phyloP scores from a whole-genome alignment of 1,140 invertebrate species.

The Leptonema lineaticorne region DNA sequence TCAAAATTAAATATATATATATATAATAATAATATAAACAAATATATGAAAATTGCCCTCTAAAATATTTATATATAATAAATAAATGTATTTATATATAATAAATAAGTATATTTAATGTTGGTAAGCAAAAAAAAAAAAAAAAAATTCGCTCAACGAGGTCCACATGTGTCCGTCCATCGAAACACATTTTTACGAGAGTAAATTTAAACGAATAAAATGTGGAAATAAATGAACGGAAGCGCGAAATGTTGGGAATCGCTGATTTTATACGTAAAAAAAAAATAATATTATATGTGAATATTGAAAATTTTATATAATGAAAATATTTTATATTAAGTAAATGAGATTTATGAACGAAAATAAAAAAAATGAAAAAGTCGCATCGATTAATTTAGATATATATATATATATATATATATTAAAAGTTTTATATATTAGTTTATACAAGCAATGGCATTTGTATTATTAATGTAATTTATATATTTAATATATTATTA shows the following conservation, averaged over 20 bases:
- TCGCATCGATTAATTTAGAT: background rate
- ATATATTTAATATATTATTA: background rate
- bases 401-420: background rate
- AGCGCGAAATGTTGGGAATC: background rate
- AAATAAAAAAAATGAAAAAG: background rate
- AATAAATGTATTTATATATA: too few relatives aligned
- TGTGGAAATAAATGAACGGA: background rate
- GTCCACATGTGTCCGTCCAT: conserved; percentile 14
- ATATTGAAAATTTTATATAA: too few relatives aligned
- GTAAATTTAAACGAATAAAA: background rate
- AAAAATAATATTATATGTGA: too few relatives aligned
- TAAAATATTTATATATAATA: too few relatives aligned
- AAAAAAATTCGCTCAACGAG: conserved; percentile 11
- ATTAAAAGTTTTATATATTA: background rate
- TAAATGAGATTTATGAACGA: background rate
- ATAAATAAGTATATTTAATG: too few relatives aligned
- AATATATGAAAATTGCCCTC: too few relatives aligned
- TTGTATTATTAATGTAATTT: too few relatives aligned
- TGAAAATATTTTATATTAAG: too few relatives aligned
- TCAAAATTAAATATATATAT: too few relatives aligned
- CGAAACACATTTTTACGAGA: background rate
- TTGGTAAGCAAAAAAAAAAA: too few relatives aligned
- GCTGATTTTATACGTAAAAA: background rate
- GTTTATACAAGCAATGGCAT: conserved; percentile 12
- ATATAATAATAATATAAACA: too few relatives aligned